Conservation (phyloP, 2,797 vertebrate genomes). For the Champsocephalus gunnari region DNA sequence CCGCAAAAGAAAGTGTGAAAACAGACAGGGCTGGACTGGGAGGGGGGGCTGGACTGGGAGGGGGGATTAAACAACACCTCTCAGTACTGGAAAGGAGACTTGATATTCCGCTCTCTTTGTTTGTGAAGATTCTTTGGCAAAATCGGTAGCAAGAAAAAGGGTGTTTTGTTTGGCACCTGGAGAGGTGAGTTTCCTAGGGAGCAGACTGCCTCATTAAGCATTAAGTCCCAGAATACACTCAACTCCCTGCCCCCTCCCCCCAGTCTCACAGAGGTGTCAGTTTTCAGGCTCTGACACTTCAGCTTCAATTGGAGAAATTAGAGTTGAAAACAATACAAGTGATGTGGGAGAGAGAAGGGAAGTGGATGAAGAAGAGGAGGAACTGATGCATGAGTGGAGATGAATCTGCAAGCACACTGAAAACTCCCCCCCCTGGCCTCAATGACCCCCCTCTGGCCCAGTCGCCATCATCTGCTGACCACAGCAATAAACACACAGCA, state of each 20-base stretch:
- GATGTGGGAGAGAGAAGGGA: background rate
- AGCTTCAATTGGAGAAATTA: slow-evolving; percentile 20
- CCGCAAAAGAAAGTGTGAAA: slow-evolving; percentile 47
- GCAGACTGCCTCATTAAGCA: slow-evolving; percentile 74
- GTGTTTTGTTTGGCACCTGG: slow-evolving; percentile 77
- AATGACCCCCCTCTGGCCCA: slow-evolving; percentile 45
- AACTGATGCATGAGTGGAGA: slow-evolving; percentile 33
- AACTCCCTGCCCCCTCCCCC: slow-evolving; percentile 18
- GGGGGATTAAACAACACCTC: slow-evolving; percentile 36
- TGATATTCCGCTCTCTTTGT: slow-evolving; percentile 39
- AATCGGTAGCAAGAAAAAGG: slow-evolving; percentile 2
- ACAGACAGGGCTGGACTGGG: slow-evolving; percentile 17
- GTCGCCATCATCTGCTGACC: slow-evolving; percentile 65
- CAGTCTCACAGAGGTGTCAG: slow-evolving; percentile 77
- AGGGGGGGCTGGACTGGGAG: background rate
- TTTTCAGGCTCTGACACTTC: slow-evolving; percentile 73
- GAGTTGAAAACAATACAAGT: background rate
- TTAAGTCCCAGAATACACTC: slow-evolving; percentile 41
- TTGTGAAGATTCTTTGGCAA: slow-evolving; percentile 44
- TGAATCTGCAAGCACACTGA: slow-evolving; percentile 34
- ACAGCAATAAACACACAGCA: slow-evolving; percentile 35
- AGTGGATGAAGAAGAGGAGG: background rate
- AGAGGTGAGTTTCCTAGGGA: slow-evolving; percentile 69
- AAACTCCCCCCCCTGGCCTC: slow-evolving; percentile 46
- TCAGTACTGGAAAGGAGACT: slow-evolving; percentile 22